Evolutionary conservation across 2,113 vertebrate genomes (phyloP).

Genomic region (Chiloscyllium plagiosum): DNA sequence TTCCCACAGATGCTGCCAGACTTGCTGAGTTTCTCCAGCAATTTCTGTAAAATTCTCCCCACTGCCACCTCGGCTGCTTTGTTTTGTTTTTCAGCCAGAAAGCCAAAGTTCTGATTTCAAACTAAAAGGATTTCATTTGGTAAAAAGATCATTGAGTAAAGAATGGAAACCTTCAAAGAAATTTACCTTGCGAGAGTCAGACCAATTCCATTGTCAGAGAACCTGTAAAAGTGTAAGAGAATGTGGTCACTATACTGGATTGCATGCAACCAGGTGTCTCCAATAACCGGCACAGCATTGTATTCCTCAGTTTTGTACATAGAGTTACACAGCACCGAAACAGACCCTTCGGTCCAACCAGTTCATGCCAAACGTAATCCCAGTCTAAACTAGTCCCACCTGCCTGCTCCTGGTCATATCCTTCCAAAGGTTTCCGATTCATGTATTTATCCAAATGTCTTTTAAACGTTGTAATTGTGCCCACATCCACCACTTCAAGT

Average conservation of each 20-base stretch:
- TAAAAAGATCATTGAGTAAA: too few species aligned
- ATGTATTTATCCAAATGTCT: too few species aligned
- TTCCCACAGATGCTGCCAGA: too few species aligned
- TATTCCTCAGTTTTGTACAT: background rate
- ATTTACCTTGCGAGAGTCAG: slow-evolving; percentile 47
- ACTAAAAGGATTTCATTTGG: background rate
- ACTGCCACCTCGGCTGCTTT: too few species aligned
- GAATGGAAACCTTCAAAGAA: background rate
- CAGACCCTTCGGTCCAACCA: too few species aligned
- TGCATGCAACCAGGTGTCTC: background rate
- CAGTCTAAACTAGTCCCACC: too few species aligned
- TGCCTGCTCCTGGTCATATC: too few species aligned
- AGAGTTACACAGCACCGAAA: too few species aligned
- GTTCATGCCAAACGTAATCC: too few species aligned
- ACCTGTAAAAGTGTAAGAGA: slow-evolving; percentile 37
- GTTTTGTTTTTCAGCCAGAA: background rate
- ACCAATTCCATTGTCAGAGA: slow-evolving; percentile 49
- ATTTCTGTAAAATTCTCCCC: background rate
- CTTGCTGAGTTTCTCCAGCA: background rate
- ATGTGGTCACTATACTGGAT: background rate
- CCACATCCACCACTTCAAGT: too few species aligned
- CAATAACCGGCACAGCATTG: background rate
- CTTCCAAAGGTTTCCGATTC: too few species aligned
- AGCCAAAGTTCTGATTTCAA: background rate
- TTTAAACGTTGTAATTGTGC: too few species aligned